Conservation (phyloP, 92 coral and sea anemone species). For the Parazoanthus darwini region DNA sequence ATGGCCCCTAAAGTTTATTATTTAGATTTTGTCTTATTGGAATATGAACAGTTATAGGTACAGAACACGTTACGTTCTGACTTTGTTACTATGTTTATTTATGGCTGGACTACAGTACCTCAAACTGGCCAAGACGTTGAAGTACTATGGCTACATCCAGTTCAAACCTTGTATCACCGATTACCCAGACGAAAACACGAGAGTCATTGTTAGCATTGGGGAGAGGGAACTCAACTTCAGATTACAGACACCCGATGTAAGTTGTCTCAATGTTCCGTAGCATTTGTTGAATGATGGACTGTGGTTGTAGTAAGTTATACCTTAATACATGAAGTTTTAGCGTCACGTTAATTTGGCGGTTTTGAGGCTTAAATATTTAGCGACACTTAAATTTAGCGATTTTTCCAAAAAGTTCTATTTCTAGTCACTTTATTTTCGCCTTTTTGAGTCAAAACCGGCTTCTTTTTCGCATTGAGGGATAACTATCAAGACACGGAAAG, state of each 20-base stretch:
- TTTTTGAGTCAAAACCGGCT: too few relatives aligned
- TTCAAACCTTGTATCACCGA: conserved; percentile 85
- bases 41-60: not conserved
- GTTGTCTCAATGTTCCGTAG: not conserved
- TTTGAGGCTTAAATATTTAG: too few relatives aligned
- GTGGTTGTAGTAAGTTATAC: not conserved
- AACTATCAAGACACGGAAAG: too few relatives aligned
- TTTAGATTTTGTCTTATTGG: not conserved
- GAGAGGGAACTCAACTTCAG: conserved; percentile 86
- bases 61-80: not conserved
- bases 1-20: too few relatives aligned
- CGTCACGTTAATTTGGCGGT: too few relatives aligned
- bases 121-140: conserved; percentile 76
- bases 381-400: too few relatives aligned
- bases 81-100: not conserved
- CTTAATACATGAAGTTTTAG: too few relatives aligned
- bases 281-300: not conserved
- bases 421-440: too few relatives aligned
- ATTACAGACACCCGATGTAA: conserved; percentile 84
- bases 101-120: conserved; percentile 61
- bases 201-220: conserved; percentile 81
- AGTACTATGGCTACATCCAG: conserved; percentile 85
- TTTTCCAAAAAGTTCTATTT: too few relatives aligned
- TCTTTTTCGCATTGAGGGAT: too few relatives aligned
- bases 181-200: conserved; percentile 84